Conservation (phyloP, 2,888 invertebrate genomes). For the Zhuqinia jingwanae region DNA sequence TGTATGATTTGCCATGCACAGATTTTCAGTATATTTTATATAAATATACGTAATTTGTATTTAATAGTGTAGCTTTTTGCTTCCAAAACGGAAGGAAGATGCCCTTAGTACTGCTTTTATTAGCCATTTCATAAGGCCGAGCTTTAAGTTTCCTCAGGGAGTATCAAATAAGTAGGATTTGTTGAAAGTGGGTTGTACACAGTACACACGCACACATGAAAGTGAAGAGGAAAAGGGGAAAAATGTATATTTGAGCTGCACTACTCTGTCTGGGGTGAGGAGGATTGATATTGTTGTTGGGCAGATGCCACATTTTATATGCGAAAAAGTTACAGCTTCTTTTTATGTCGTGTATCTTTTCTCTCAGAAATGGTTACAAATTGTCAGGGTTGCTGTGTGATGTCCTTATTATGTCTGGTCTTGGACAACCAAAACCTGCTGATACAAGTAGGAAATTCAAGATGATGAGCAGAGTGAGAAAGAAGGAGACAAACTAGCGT, state of each 20-base stretch:
- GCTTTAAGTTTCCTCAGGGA: constrained; percentile 70
- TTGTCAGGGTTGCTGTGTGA: constrained; percentile 64
- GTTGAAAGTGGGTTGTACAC: constrained; percentile 47
- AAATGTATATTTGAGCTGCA: too few species aligned
- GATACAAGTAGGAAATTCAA: constrained; percentile 4
- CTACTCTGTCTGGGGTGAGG: too few species aligned
- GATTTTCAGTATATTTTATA: not conserved
- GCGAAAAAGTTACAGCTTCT: constrained; percentile 67
- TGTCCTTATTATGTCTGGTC: constrained; percentile 18
- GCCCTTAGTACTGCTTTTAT: constrained; percentile 57
- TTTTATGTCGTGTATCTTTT: constrained; percentile 69
- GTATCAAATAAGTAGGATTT: constrained; percentile 72
- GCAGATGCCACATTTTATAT: constrained; percentile 73
- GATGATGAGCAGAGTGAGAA: constrained; percentile 13
- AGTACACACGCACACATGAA: constrained; percentile 12
- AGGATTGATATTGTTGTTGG: constrained; percentile 72
- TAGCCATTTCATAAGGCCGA: constrained; percentile 71
- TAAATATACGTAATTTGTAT: constrained; percentile 33
- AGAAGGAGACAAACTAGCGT: constrained; percentile 32
- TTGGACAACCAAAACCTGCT: not conserved
- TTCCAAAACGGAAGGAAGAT: constrained; percentile 34
- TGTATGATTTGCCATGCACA: constrained; percentile 39
- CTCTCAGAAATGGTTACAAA: constrained; percentile 68
- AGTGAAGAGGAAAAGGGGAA: constrained; percentile 12
- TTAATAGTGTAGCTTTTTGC: constrained; percentile 18